phyloP scores from a whole-genome alignment of 2,888 invertebrate species.

The Phaedon cochleariae region DNA sequence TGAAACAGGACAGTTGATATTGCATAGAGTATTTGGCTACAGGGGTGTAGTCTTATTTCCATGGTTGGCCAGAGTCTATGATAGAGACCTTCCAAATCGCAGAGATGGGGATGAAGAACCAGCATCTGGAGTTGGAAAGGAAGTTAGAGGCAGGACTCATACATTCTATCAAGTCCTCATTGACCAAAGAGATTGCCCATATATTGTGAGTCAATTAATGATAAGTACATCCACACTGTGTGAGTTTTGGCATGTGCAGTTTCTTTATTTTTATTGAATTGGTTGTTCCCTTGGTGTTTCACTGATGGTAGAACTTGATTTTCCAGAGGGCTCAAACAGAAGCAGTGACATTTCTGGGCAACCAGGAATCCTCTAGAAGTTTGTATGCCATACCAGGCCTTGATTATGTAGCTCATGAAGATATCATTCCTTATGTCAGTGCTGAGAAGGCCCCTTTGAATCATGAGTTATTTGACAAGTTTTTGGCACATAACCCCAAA shows the following conservation, averaged over 20 bases:
- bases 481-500: conserved; percentile 81
- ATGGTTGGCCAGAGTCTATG: conserved; percentile 95
- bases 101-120: conserved; percentile 56
- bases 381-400: conserved; percentile 96
- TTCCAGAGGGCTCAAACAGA: conserved; percentile 95
- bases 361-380: conserved; percentile 93
- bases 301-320: too few species aligned
- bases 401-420: conserved; percentile 98
- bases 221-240: too few species aligned
- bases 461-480: conserved; percentile 97
- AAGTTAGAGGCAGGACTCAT: conserved; percentile 89
- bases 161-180: conserved; percentile 98
- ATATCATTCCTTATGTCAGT: conserved; percentile 93
- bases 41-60: conserved; percentile 96
- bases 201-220: conserved; percentile 78
- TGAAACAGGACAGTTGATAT: conserved; percentile 94
- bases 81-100: conserved; percentile 79
- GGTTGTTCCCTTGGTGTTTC: too few species aligned
- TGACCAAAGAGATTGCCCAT: conserved; percentile 95
- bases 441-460: conserved; percentile 89
- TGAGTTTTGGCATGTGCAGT: too few species aligned
- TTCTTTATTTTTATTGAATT: too few species aligned
- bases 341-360: conserved; percentile 96
- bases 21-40: conserved; percentile 97
- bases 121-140: conserved; percentile 73